phyloP scores from a whole-genome alignment of 2,888 invertebrate species.

The Auanema sp. region DNA sequence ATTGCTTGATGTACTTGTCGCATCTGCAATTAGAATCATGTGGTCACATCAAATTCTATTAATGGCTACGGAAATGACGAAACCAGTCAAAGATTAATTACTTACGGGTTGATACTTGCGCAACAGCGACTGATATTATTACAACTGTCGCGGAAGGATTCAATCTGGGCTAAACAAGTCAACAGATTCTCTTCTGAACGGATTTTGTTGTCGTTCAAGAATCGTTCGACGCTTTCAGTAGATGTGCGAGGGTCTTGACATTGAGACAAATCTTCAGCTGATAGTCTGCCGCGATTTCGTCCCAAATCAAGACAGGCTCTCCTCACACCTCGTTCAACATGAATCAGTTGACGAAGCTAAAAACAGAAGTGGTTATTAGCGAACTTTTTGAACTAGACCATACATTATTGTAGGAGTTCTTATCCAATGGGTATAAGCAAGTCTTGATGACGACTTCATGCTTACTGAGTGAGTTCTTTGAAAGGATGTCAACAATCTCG shows the following conservation, averaged over 20 bases:
- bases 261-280: conserved; percentile 27
- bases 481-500: conserved; percentile 34
- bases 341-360: conserved; percentile 43
- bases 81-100: background rate
- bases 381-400: background rate
- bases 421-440: conserved; percentile 40
- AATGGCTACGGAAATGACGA: too few species aligned
- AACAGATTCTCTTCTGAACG: conserved; percentile 38
- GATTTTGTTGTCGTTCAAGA: conserved; percentile 28
- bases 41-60: background rate
- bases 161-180: conserved; percentile 38
- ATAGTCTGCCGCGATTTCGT: conserved; percentile 33
- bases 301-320: conserved; percentile 43
- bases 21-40: conserved; percentile 24
- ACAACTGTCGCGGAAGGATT: conserved; percentile 37
- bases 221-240: conserved; percentile 37
- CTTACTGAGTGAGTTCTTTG: conserved; percentile 36
- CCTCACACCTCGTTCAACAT: conserved; percentile 40
- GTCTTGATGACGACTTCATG: conserved; percentile 40
- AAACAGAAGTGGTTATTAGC: background rate
- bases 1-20: conserved; percentile 42
- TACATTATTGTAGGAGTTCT: conserved; percentile 34
- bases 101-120: conserved; percentile 36
- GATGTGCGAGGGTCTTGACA: conserved; percentile 21
- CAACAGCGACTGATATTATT: conserved; percentile 31